A percentile compares a stretch with the other conserved stretches of the same genome.
Evolutionary conservation across 2,888 invertebrate genomes (phyloP).

Genomic region (Amblyteles armatorius): DNA sequence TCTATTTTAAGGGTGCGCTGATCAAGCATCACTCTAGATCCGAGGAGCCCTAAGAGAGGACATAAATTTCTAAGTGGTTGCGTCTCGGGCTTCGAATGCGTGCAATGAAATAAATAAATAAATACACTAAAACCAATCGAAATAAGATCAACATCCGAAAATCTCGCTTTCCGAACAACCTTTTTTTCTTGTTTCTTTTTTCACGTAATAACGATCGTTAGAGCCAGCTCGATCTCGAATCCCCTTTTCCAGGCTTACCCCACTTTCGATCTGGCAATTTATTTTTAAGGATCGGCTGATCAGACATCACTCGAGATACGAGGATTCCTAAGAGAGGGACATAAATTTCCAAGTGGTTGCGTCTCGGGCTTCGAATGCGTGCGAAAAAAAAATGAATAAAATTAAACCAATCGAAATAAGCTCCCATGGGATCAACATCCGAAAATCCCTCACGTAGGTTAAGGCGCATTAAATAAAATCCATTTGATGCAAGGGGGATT

Average conservation of each 20-base stretch:
- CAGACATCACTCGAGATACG: constrained; percentile 38
- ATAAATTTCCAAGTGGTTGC: constrained; percentile 48
- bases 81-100: constrained; percentile 21
- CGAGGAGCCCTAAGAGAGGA: constrained; percentile 34
- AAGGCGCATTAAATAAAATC: not conserved
- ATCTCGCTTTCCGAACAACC: not conserved
- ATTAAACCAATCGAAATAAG: constrained; percentile 24
- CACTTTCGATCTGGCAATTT: constrained; percentile 45
- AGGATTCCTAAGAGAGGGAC: constrained; percentile 36
- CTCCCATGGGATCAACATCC: constrained; percentile 5
- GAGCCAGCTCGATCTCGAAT: constrained; percentile 64
- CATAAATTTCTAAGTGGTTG: constrained; percentile 49
- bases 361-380: constrained; percentile 12
- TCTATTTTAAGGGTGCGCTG: constrained; percentile 36
- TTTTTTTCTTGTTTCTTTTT: too few species aligned
- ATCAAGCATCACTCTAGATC: constrained; percentile 45
- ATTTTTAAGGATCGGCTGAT: constrained; percentile 44
- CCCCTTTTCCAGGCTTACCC: constrained; percentile 34
- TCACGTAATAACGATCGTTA: not conserved
- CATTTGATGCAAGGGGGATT: not conserved
- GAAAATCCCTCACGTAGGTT: not conserved
- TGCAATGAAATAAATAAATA: not conserved
- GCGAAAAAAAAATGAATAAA: not conserved
- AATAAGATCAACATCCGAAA: not conserved
- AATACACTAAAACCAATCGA: not conserved